A percentile compares a stretch with the other conserved stretches of the same genome.
These are phyloP conservation scores for Drosophila nr. fundita DNA, from an alignment of 2,888 invertebrate genomes.

Conservation along the genomic window DNA sequence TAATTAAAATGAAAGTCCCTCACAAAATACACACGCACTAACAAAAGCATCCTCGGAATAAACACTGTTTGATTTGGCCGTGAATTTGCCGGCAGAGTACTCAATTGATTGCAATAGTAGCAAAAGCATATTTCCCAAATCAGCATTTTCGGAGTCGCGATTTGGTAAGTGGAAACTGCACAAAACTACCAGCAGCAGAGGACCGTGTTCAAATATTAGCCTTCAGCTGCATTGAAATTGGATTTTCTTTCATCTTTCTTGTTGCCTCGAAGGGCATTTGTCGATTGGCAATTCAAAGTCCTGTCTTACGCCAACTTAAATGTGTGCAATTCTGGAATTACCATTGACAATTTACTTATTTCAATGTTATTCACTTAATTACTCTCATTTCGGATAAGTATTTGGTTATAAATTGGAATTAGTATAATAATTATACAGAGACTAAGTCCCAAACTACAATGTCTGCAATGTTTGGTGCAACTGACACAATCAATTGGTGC, in stretches of 20 bases:
- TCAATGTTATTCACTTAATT: not conserved
- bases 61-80: not conserved
- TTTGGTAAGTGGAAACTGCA: not conserved
- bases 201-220: not conserved
- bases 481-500: constrained; percentile 12
- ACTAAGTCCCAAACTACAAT: not conserved
- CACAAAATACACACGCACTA: not conserved
- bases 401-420: not conserved
- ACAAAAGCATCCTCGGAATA: not conserved
- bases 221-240: not conserved
- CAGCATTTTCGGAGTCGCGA: not conserved
- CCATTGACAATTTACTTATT: not conserved
- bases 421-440: not conserved
- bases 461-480: not conserved
- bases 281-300: not conserved
- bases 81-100: not conserved
- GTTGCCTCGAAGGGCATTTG: constrained; percentile 3
- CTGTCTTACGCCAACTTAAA: not conserved
- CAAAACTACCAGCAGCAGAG: not conserved
- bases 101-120: not conserved
- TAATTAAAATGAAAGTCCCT: constrained; percentile 19
- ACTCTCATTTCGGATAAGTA: not conserved
- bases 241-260: not conserved
- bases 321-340: not conserved
- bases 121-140: not conserved